Conservation (phyloP, 2,797 vertebrate genomes). For the Microctenopoma steveboyesi region DNA sequence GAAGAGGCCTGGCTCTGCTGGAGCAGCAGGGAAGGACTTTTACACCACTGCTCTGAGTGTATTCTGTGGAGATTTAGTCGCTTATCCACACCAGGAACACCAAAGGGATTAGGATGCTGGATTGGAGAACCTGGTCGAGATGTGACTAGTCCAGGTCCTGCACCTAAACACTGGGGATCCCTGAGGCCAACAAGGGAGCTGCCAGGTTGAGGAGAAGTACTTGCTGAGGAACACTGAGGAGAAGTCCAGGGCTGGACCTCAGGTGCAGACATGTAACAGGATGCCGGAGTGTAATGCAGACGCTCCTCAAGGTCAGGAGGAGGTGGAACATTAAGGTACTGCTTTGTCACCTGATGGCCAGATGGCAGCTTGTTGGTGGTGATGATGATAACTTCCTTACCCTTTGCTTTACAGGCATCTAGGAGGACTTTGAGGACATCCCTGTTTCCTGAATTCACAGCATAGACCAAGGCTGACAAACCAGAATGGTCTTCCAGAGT, state of each 20-base stretch:
- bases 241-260: constrained; percentile 79
- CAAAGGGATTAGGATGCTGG: constrained; percentile 64
- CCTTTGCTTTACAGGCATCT: constrained; percentile 86
- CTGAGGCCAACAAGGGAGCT: constrained; percentile 74
- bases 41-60: constrained; percentile 84
- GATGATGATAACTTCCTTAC: constrained; percentile 95
- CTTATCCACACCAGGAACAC: constrained; percentile 73
- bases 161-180: constrained; percentile 65
- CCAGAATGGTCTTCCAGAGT: constrained; percentile 88
- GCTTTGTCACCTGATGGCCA: constrained; percentile 86
- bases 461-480: constrained; percentile 88
- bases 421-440: constrained; percentile 86
- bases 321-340: constrained; percentile 89
- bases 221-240: constrained; percentile 62
- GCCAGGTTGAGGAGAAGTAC: constrained; percentile 59
- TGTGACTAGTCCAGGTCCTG: constrained; percentile 38
- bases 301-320: constrained; percentile 80
- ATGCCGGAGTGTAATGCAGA: constrained; percentile 52
- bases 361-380: constrained; percentile 85
- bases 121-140: constrained; percentile 77
- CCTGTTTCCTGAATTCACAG: constrained; percentile 85
- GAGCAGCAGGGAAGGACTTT: constrained; percentile 78
- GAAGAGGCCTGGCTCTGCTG: constrained; percentile 84
- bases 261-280: constrained; percentile 78
- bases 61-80: constrained; percentile 75